These are phyloP conservation scores for Phoeniculus purpureus DNA, from an alignment of 2,797 vertebrate species.

Conservation along the genomic window DNA sequence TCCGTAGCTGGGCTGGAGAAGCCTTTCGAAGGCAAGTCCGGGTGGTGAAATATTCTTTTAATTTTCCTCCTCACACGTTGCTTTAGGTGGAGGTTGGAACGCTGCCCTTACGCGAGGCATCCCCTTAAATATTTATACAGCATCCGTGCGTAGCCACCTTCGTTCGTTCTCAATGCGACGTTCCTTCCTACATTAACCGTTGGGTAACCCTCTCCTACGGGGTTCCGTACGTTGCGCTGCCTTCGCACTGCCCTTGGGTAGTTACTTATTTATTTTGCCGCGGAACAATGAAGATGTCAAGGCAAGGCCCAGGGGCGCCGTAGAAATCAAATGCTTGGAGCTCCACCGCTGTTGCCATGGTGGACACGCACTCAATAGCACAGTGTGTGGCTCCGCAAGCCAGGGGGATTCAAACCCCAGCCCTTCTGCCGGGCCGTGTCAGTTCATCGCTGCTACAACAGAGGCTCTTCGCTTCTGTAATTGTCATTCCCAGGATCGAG, in stretches of 20 bases:
- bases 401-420: conserved; percentile 70
- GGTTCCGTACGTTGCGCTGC: neutral
- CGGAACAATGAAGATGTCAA: conserved; percentile 82
- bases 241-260: neutral
- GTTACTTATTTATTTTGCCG: conserved; percentile 46
- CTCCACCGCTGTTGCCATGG: conserved; percentile 81
- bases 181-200: conserved; percentile 57
- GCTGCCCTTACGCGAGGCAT: conserved; percentile 30
- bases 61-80: conserved; percentile 39
- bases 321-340: conserved; percentile 83
- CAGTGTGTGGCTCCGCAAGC: conserved; percentile 61
- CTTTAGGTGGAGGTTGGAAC: conserved; percentile 56
- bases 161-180: conserved; percentile 55
- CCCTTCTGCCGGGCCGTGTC: conserved; percentile 39
- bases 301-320: conserved; percentile 74
- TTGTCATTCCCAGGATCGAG: neutral
- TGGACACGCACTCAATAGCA: conserved; percentile 77
- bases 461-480: neutral
- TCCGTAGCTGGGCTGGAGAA: conserved; percentile 19
- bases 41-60: conserved; percentile 61
- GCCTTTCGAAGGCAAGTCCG: conserved; percentile 11
- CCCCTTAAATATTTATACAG: conserved; percentile 63
- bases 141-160: conserved; percentile 44
- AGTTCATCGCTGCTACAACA: neutral
- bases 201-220: neutral